Base-by-base conservation (phyloP, 1,140 invertebrate species). In the Monochamus saltuarius region DNA sequence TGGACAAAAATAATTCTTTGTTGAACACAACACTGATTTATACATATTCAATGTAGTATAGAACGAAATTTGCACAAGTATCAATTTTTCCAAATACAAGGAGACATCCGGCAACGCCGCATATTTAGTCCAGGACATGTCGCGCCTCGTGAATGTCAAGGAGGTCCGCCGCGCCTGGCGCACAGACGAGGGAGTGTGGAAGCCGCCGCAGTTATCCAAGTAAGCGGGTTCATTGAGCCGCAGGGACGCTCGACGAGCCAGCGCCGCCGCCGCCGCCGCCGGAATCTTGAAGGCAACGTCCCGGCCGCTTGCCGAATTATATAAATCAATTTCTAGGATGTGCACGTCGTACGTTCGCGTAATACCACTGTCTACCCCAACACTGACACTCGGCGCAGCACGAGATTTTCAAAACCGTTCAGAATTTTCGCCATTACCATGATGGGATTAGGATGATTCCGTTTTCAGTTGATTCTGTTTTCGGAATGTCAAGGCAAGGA, bases 311-410 rank as follows among this genome's bases (percentile, higher is more conserved):
- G 40, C 54, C 54, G 35, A 56, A 56, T 56, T 56, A 36, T 56
- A 43, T 56, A 56, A 56, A 56, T 56, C 54, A 56, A 56, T 56
- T 56, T 56, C 54, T 56, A 42, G 51, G 36, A 53, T 29, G 22
- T 29, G 22, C 22, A 29, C 22, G 22, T 6, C 22, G 22, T 2
- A 2, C 22, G 22, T 29, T 6, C 22, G 22, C 22, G 22, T 29
- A 29, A 29, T 29, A 3, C 22, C 22, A 29, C 22, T 29, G 22
- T 29, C 22, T 29, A 29, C 22, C 22, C 22, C 22, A 29, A 29
- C 22, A 29, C 2, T 29, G 22, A 29, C 22, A 6, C 6, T n/a
- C n/a, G n/a, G n/a, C n/a, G n/a, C n/a, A n/a, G n/a, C n/a, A n/a
- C n/a, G n/a, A n/a, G n/a, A n/a, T n/a, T n/a, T n/a, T n/a, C n/a